These are phyloP conservation scores for Drosophila anomalata DNA, from an alignment of 2,888 invertebrate species.

Conservation along the genomic window DNA sequence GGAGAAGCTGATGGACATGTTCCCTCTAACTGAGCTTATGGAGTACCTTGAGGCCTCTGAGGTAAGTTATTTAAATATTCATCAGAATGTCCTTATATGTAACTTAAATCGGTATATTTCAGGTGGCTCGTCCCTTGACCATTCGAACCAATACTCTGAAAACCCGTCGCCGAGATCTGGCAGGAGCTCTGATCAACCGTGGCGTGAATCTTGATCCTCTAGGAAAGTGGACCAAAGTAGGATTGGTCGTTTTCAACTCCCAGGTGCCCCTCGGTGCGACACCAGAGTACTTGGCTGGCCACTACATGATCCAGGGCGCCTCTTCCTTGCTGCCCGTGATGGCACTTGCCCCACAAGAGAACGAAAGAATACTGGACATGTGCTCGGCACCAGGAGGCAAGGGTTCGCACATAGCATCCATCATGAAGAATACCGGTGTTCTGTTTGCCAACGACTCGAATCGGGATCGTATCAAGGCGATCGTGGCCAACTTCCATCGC, in stretches of 20 bases:
- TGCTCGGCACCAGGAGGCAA: constrained; percentile 99
- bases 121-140: constrained; percentile 93
- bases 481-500: constrained; percentile 98
- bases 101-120: not conserved
- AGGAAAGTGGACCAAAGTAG: constrained; percentile 99
- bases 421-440: constrained; percentile 99
- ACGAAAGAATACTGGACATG: constrained; percentile 97
- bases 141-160: constrained; percentile 98
- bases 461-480: constrained; percentile 93
- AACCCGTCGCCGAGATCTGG: constrained; percentile 94
- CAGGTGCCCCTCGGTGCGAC: constrained; percentile 99
- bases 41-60: constrained; percentile 99
- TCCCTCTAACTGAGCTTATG: constrained; percentile 92
- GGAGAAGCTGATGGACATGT: constrained; percentile 95
- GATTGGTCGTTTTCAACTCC: constrained; percentile 97
- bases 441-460: constrained; percentile 98
- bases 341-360: constrained; percentile 98
- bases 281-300: constrained; percentile 99
- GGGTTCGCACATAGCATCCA: constrained; percentile 97
- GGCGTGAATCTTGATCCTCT: constrained; percentile 99
- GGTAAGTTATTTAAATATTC: constrained; percentile 83
- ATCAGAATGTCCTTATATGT: not conserved
- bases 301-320: constrained; percentile 98
- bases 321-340: constrained; percentile 98
- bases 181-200: constrained; percentile 96